These are phyloP conservation scores for Proterorhinus semilunaris DNA, from an alignment of 2,113 vertebrate species.

Conservation along the genomic window DNA sequence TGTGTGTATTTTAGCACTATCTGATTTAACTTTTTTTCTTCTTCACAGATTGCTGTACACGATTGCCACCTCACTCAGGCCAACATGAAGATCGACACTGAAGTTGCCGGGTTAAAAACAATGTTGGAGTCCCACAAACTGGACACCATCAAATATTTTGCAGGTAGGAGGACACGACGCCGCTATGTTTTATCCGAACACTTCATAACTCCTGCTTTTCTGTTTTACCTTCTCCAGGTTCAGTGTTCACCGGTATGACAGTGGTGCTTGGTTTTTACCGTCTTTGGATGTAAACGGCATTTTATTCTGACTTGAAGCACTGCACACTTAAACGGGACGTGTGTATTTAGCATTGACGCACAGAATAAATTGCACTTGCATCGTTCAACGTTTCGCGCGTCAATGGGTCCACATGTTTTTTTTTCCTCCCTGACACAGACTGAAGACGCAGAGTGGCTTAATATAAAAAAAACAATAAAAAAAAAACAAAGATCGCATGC, in stretches of 20 bases:
- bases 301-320: neutral
- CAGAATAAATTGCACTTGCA: neutral
- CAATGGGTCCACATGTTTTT: neutral
- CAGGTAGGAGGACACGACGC: slow-evolving; percentile 79
- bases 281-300: slow-evolving; percentile 74
- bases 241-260: slow-evolving; percentile 80
- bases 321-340: neutral
- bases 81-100: slow-evolving; percentile 94
- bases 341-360: neutral
- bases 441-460: neutral
- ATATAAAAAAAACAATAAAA: no score
- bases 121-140: slow-evolving; percentile 95
- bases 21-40: neutral
- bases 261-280: slow-evolving; percentile 79
- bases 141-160: slow-evolving; percentile 96
- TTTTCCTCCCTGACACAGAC: neutral
- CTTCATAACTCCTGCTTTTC: neutral
- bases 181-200: neutral
- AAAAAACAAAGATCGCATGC: no score
- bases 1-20: neutral
- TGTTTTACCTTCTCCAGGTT: slow-evolving; percentile 61
- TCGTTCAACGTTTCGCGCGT: neutral
- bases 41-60: slow-evolving; percentile 85
- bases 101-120: slow-evolving; percentile 94
- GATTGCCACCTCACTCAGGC: slow-evolving; percentile 87